Base-by-base conservation (phyloP, 2,113 vertebrate genomes). In the Megaceryle maxima region DNA sequence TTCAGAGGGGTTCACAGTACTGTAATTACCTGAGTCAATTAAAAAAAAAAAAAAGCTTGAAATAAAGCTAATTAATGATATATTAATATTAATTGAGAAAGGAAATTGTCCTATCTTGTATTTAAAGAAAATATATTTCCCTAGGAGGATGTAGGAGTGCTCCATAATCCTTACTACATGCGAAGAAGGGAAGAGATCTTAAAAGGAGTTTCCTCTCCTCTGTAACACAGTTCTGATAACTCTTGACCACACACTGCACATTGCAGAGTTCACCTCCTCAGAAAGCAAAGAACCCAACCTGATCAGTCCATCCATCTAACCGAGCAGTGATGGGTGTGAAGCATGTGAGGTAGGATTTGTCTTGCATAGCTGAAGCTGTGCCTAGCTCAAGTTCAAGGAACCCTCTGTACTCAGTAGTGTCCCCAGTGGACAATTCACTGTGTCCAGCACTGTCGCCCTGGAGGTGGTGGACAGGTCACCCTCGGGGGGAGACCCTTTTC, bases 1-100 rank as follows among this genome's bases (percentile, higher is more conserved):
- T 93, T 81, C 90, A 56, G 72, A 92, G 85, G 83, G 66, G 70
- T 64, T 90, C 44, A 48, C 48, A 37, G 56, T 31, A 64, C 35
- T 86, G 31, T 53, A 64, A 6, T 72, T 48, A 92, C 86, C 62
- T 66, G 86, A 89, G 70, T 28, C 1, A 0, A 46, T 92, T 48
- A 3, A 2, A 74, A 48, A 35, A 35, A 48, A 35, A 35, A 25
- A 13, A 21, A 14, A 59, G 7, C 17, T 56, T 83, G 79, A 63
- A 88, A 76, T 69, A 72, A 80, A 87, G 15, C n/a, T 81, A 57
- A 13, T 60, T 87, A 84, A 68, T 43, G 70, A 60, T 73, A 75
- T 16, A 28, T 76, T 60, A 66, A 51, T 94, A 76, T 70, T 17
- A 86, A 12, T 12, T 41, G 46, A 77, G 59, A 60, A 78, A 51